Evolutionary conservation across 1,140 invertebrate species (phyloP).

Genomic region (Saccostrea echinata): DNA sequence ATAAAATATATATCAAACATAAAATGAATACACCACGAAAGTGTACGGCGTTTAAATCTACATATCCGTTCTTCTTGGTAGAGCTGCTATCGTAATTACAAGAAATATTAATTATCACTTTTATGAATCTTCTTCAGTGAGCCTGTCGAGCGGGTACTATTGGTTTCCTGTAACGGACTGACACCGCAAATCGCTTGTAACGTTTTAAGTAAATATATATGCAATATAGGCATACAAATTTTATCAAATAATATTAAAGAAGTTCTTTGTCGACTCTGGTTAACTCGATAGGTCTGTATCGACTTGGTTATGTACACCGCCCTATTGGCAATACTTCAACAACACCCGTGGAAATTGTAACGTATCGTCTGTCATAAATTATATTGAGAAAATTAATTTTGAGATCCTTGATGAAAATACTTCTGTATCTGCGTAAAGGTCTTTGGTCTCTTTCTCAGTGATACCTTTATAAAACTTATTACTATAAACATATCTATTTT

Average conservation of each 20-base stretch:
- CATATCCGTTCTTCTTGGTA: no score
- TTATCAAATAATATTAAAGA: conserved; percentile 16
- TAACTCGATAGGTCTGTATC: conserved; percentile 7
- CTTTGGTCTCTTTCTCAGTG: background rate
- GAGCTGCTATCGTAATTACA: background rate
- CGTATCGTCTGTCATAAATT: conserved; percentile 10
- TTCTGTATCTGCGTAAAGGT: background rate
- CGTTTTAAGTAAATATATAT: background rate
- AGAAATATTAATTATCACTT: background rate
- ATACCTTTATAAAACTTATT: conserved; percentile 22
- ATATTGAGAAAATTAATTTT: conserved; percentile 22
- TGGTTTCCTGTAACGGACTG: background rate
- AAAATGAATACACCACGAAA: background rate
- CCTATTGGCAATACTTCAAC: conserved; percentile 13
- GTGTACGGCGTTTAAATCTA: background rate
- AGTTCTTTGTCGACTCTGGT: conserved; percentile 12
- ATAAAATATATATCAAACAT: background rate
- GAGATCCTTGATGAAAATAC: conserved; percentile 3
- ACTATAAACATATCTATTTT: conserved; percentile 27
- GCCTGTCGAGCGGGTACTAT: background rate
- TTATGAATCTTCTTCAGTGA: background rate
- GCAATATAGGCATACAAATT: background rate
- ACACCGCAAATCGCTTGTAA: background rate
- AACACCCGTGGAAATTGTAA: background rate
- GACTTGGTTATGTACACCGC: background rate